Base-by-base conservation (phyloP, 2,888 invertebrate species). In the Spialia ferax region DNA sequence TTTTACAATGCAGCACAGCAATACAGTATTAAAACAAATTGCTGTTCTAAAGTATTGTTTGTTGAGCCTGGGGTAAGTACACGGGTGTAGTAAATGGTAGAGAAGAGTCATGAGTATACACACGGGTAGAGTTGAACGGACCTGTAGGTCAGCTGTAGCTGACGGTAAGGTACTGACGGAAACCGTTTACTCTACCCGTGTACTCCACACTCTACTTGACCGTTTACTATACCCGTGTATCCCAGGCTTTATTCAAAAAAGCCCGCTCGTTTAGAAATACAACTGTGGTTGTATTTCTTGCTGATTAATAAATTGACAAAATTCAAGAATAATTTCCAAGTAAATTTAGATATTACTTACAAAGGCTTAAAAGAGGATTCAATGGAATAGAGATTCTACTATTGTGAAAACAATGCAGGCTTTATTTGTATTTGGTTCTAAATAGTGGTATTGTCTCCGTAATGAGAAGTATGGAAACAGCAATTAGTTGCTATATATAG, bases 371-470 rank as follows among this genome's bases (percentile, higher is more conserved):
- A 6, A 64, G 57, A 50, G 56, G 56, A 35, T 42, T 50, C 48
- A 57, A 32, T 48, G 29, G 32, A 57, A 52, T 38, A 18, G 52
- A 65, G 59, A 29, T 59, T 59, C 59, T 20, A 65, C 65, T 65
- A 52, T 59, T 59, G 50, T 57, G 65, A 52, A 59, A 59, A 65
- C 65, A 65, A 60, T 65, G 38, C 65, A 18, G 38, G 7, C 65
- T 65, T 59, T 65, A 59, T 52, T 59, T 52, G 59, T 42, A 59
- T 65, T 64, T 65, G 52, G 13, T 57, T 52, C 50, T 65, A 59
- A 65, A 48, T 32, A 48, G 23, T 50, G 23, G 65, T 64, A 64
- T 64, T 64, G 64, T 57, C 13, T 48, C 38, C 64, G 15, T 64
- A 57, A 57, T 64, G 56, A 57, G 50, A 23, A 50, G 50, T 35